A percentile compares a stretch with the other conserved stretches of the same genome.
Conservation (phyloP, 2,797 vertebrate genomes). For the Cynodonichthys magdalenae region DNA sequence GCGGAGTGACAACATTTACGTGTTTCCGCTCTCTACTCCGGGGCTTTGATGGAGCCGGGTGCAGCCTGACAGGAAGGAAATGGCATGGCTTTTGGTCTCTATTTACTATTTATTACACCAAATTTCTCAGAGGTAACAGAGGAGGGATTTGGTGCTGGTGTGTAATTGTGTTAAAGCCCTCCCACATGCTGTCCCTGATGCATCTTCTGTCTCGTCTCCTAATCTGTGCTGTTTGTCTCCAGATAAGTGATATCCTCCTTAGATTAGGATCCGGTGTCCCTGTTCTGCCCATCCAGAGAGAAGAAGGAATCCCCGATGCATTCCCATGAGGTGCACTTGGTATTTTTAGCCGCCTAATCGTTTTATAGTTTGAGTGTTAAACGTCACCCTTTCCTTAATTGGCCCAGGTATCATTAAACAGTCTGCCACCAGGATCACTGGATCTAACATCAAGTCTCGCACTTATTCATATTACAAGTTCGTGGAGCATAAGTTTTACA, state of each 20-base stretch:
- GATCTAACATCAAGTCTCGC: background rate
- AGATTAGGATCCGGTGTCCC: constrained; percentile 76
- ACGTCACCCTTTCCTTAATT: constrained; percentile 60
- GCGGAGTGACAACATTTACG: constrained; percentile 21
- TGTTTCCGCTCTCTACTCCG: constrained; percentile 10
- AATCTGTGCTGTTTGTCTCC: constrained; percentile 84
- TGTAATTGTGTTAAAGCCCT: constrained; percentile 83
- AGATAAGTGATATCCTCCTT: constrained; percentile 81
- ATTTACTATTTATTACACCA: constrained; percentile 70
- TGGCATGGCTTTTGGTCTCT: constrained; percentile 66
- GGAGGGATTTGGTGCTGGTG: constrained; percentile 77
- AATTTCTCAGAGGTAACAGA: constrained; percentile 68
- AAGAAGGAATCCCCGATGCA: constrained; percentile 64
- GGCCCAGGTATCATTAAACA: constrained; percentile 37
- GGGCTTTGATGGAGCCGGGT: constrained; percentile 34
- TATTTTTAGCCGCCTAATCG: constrained; percentile 82
- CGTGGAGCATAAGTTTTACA: constrained; percentile 27
- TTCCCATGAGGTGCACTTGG: constrained; percentile 48
- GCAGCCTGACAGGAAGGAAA: constrained; percentile 66
- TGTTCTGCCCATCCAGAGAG: constrained; percentile 59
- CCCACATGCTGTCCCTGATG: constrained; percentile 80
- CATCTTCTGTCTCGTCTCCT: constrained; percentile 83
- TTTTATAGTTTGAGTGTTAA: constrained; percentile 57
- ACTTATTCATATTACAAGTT: too few relatives aligned
- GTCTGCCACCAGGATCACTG: constrained; percentile 15